phyloP scores from a whole-genome alignment of 2,888 invertebrate genomes.

The Lasioglossum malachurum region DNA sequence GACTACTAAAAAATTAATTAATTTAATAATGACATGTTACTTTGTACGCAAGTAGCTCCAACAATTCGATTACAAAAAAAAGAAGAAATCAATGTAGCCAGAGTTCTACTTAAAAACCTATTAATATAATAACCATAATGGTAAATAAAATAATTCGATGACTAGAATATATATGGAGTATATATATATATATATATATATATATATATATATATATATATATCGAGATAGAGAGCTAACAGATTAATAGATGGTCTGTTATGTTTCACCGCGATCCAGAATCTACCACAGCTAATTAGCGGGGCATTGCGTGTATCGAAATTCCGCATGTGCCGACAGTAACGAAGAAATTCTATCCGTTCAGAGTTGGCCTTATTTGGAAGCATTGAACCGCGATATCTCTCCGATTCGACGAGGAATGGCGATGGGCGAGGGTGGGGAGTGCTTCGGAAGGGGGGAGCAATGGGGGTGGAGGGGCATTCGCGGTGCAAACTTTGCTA shows the following conservation, averaged over 20 bases:
- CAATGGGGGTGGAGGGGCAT: slow-evolving; percentile 14
- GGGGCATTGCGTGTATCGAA: slow-evolving; percentile 47
- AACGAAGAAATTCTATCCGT: slow-evolving; percentile 63
- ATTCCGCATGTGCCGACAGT: neutral
- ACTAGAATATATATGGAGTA: too few relatives aligned
- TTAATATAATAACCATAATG: too few relatives aligned
- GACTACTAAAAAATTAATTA: neutral
- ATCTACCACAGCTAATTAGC: slow-evolving; percentile 11
- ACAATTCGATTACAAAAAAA: neutral
- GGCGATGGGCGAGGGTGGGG: neutral
- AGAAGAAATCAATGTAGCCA: neutral
- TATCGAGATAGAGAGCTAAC: neutral
- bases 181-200: too few relatives aligned
- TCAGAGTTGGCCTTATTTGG: slow-evolving; percentile 54
- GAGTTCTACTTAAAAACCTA: neutral
- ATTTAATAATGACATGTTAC: neutral
- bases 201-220: too few relatives aligned
- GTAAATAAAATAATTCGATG: too few relatives aligned
- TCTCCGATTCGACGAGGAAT: slow-evolving; percentile 49
- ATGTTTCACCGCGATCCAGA: neutral
- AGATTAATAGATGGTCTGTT: neutral
- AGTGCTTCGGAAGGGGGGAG: neutral
- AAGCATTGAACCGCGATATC: slow-evolving; percentile 62
- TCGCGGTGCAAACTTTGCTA: slow-evolving; percentile 69
- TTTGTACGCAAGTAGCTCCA: neutral